Percentiles rank a stretch among this genome's conserved stretches.
Conservation (phyloP, 2,113 vertebrate species). For the Natator depressus region DNA sequence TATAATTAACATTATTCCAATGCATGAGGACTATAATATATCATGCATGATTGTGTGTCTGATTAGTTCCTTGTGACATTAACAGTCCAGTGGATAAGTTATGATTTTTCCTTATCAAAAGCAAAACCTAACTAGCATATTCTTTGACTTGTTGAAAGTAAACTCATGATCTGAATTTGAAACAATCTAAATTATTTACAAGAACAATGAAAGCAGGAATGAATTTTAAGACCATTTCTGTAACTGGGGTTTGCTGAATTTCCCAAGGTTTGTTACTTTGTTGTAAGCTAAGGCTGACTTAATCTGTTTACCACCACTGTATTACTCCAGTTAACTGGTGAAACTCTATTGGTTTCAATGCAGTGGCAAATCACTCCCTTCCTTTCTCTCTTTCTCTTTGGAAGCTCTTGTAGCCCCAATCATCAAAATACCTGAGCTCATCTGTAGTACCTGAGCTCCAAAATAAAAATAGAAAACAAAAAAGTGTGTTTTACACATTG, state of each 20-base stretch:
- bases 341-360: neutral
- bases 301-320: neutral
- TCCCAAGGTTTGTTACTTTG: neutral
- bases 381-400: neutral
- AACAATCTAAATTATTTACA: slow-evolving; percentile 58
- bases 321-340: neutral
- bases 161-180: slow-evolving; percentile 26
- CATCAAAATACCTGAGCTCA: neutral
- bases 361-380: neutral
- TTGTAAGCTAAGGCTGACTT: neutral
- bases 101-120: slow-evolving; percentile 16
- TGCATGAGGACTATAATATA: neutral
- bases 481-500: neutral
- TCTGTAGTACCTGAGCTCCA: neutral
- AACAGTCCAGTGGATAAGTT: slow-evolving; percentile 22
- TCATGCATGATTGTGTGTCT: slow-evolving; percentile 29
- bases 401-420: fast-evolving
- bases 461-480: neutral
- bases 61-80: slow-evolving; percentile 34
- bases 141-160: neutral
- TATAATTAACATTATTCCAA: slow-evolving; percentile 60
- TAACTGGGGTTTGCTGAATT: neutral
- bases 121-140: neutral
- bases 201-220: slow-evolving; percentile 28
- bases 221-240: neutral